Evolutionary conservation across 2,797 vertebrate genomes (phyloP), one percentile per base, ranked within the genome.

Genomic region (Coilia nasus): DNA sequence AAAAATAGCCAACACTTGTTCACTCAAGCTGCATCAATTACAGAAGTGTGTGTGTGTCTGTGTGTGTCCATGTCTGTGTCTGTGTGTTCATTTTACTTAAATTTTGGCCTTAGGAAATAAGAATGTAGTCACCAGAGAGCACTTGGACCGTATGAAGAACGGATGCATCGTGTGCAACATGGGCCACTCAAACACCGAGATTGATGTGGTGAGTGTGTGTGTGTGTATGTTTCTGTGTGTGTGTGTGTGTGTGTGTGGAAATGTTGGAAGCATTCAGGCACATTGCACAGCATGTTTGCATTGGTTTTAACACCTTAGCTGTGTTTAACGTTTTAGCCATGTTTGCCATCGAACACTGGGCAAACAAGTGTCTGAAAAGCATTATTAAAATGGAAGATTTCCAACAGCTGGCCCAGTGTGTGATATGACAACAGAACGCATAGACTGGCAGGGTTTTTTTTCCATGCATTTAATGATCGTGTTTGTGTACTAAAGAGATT

Each of bases 111-210:
- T 14, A 54, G 98, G 98, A 85, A 99, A 99, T 92, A 99, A 99
- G 93, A 99, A 99, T 1, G 98, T 99, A 0, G 98, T 99, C 86
- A 98, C 97, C 81, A 95, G 98, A 89, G 98, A 99, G 57, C 97
- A 98, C 82, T 94, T 99, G 89, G 98, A 99, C 86, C 94, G 98
- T 60, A 98, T 99, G 97, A 99, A 99, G 91, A 99, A 99, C 80
- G 98, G 98, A 89, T 99, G 98, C 91, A 99, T 99, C 0, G 97
- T 99, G 1, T 99, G 98, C 93, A 99, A 99, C 85, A 99, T 99
- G 98, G 98, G 98, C 80, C 98, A 99, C 89, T 99, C 98, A 92
- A 99, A 99, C 90, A 99, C 98, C 0, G 98, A 99, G 94, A 99
- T 99, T 0, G 98, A 99, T 28, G 98, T 99, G 96, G 98, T 99